These are phyloP conservation scores for Thymelicus sylvestris DNA, from an alignment of 2,888 invertebrate genomes.

Conservation along the genomic window DNA sequence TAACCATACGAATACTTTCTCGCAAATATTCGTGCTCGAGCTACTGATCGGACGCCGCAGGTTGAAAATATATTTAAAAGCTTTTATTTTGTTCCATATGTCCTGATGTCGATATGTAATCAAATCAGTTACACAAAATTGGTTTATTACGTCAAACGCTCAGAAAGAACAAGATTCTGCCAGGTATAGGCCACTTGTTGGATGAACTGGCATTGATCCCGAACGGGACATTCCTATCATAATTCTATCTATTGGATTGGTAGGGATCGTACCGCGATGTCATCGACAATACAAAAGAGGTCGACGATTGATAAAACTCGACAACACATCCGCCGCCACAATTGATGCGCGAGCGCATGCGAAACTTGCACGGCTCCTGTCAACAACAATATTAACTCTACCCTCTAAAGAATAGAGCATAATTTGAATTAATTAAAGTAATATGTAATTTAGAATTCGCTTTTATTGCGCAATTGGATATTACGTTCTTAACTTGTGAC, in stretches of 20 bases:
- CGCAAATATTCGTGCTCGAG: too few relatives aligned
- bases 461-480: constrained; percentile 6
- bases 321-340: constrained; percentile 61
- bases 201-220: not conserved
- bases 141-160: too few relatives aligned
- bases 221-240: constrained; percentile 21
- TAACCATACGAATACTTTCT: too few relatives aligned
- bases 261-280: constrained; percentile 16
- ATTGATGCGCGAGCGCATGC: constrained; percentile 48
- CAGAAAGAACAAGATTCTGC: too few relatives aligned
- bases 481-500: not conserved
- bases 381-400: not conserved
- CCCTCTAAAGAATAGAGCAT: not conserved
- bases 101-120: too few relatives aligned
- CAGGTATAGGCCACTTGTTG: not conserved
- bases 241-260: constrained; percentile 19
- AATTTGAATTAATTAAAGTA: not conserved
- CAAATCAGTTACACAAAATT: too few relatives aligned
- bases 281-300: constrained; percentile 55
- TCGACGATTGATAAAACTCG: constrained; percentile 63
- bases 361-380: constrained; percentile 37
- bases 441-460: not conserved
- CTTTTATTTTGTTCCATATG: too few relatives aligned
- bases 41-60: too few relatives aligned
- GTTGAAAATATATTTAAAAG: too few relatives aligned